These are phyloP conservation scores for Cosmia pyralina DNA, from an alignment of 2,888 invertebrate genomes.

Conservation along the genomic window DNA sequence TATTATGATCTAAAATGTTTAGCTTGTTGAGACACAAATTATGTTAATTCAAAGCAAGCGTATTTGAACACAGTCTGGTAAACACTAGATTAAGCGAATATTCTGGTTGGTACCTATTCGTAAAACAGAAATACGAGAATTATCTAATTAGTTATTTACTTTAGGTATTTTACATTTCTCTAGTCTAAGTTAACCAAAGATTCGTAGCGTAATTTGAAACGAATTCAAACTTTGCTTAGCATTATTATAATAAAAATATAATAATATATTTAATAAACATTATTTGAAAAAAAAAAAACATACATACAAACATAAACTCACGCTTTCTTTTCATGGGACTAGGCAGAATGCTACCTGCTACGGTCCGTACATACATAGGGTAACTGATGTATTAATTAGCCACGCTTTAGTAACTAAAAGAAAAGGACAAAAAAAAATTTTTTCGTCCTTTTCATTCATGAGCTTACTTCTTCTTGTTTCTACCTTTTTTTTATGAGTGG, in stretches of 20 bases:
- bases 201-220: not conserved
- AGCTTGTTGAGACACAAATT: not conserved
- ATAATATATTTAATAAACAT: no score
- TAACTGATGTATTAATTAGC: no score
- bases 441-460: no score
- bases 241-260: not conserved
- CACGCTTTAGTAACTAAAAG: no score
- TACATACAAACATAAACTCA: no score
- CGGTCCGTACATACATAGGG: no score
- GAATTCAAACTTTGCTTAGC: not conserved
- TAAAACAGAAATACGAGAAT: conserved; percentile 14
- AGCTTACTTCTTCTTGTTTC: no score
- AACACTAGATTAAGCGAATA: conserved; percentile 8
- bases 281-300: no score
- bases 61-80: conserved; percentile 30
- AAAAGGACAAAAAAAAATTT: no score
- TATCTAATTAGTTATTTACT: conserved; percentile 15
- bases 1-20: not conserved
- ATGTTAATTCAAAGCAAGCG: conserved; percentile 3
- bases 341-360: no score
- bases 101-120: not conserved
- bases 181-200: not conserved
- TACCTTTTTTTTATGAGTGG: no score
- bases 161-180: not conserved
- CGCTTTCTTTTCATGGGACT: no score